Evolutionary conservation across 2,888 invertebrate species (phyloP), one percentile per base, ranked within the genome.

Genomic region (Holacanthella duospinosa): DNA sequence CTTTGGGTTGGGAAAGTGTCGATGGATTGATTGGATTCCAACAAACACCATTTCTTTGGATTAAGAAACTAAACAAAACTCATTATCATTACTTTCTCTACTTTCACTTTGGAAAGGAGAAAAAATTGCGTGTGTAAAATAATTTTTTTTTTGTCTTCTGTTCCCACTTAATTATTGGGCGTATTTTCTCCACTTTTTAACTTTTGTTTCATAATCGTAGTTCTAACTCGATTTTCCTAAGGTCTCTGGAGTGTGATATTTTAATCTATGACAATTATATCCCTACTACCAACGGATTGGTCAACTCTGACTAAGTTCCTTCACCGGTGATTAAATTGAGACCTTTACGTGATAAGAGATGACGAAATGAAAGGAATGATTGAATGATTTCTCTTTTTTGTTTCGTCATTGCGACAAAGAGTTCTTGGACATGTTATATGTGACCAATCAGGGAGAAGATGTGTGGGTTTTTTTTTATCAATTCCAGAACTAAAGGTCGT

Each of bases 301-400:
- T 36, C 16, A 36, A 6, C 36, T 36, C 9, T n/a, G n/a, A n/a
- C n/a, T n/a, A n/a, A n/a, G n/a, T n/a, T n/a, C n/a, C n/a, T n/a
- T n/a, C n/a, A n/a, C 16, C 36, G 6, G 36, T 36, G 36, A 36
- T 36, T 36, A 36, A 36, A 36, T 12, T 36, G 6, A 12, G 16
- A 48, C 19, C 21, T 48, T 21, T 4, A n/a, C 48, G 21, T n/a
- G 48, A 9, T 48, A 9, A 4, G 4, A 48, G 21, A 21, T 48
- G 21, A 21, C 16, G 21, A 21, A 21, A n/a, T 4, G 21, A 54
- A 61, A 61, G 48, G 43, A 58, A 64, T 61, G 43, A 53, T 19
- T 58, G 57, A 61, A 64, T 61, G 36, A 64, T 55, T 55, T 60
- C 48, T 21, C 48, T 48, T 21, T 21, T 4, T n/a, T 4, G 21